phyloP scores from a whole-genome alignment of 37 sponge, comb jelly and placozoan species.

The Hexactinellida sp. region DNA sequence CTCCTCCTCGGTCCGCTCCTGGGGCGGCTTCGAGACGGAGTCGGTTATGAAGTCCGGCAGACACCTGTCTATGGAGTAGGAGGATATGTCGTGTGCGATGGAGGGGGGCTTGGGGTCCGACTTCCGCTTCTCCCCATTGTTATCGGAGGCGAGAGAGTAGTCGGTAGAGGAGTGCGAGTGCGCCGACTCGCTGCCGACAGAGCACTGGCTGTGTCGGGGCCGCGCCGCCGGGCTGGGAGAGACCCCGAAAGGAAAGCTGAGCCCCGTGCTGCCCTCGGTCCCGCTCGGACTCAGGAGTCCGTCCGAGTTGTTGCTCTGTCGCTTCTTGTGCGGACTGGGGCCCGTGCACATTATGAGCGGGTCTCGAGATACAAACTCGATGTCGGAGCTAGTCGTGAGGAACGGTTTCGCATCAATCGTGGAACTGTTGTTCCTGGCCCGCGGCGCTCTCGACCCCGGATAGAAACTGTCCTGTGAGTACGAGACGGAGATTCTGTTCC shows the following conservation, averaged over 20 bases:
- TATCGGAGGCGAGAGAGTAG: neutral
- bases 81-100: neutral
- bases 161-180: constrained; percentile 7
- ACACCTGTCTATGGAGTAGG: neutral
- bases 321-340: neutral
- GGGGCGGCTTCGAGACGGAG: neutral
- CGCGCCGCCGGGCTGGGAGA: neutral
- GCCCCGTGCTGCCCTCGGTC: neutral
- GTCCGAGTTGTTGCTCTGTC: neutral
- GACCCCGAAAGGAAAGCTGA: neutral
- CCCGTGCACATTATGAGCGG: neutral
- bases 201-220: constrained; percentile 8
- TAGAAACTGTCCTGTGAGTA: neutral
- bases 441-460: neutral
- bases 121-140: neutral
- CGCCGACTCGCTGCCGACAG: neutral
- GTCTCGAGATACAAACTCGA: neutral
- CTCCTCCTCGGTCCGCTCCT: neutral
- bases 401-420: neutral
- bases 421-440: neutral
- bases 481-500: neutral
- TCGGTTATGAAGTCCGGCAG: neutral
- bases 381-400: neutral
- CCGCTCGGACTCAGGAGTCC: neutral
- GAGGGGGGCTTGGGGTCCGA: neutral